Evolutionary conservation across 2,888 invertebrate species (phyloP), one percentile per base, ranked within the genome.

Genomic region (Drosophila mercatorum): DNA sequence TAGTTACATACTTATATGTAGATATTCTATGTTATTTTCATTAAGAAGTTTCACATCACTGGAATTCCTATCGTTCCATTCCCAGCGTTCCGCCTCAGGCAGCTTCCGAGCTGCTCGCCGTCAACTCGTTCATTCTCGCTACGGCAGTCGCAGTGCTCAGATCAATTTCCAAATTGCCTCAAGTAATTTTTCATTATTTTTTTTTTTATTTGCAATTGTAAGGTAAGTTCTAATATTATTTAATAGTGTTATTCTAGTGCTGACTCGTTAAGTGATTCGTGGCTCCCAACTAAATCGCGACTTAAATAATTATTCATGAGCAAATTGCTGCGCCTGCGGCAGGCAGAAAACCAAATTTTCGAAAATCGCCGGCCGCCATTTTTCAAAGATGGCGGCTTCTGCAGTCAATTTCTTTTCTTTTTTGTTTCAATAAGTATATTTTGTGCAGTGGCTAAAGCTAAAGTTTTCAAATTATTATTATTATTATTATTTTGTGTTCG

Each of bases 381-480:
- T 43, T 43, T 5, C 3, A 7, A 7, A 43, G 40, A 7, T 46
- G 26, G 3, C 14, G 28, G 0, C 14, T 47, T 47, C 6, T 34
- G 53, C 34, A 10, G 8, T 2, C 1, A 34, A 2, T 34, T 34
- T 34, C 10, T 8, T 5, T 44, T 14, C 7, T n/a, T 36, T 7
- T 17, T 7, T 17, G 31, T 17, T 22, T 36, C 0, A 26, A 38
- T 38, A 38, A 53, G 52, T 38, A 53, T 38, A 38, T 53, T 8
- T 53, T 53, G 52, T 53, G 52, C 52, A 53, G 4, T 14, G 38
- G 14, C 22, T 26, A 38, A 52, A 52, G 36, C 52, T 52, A 38
- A 22, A n/a, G 26, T n/a, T 12, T 3, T 28, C 22, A 12, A 22
- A 5, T 22, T 28, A 10, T 14, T n/a, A 22, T 22, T 22, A 22